Conservation (phyloP, 1,140 invertebrate species). For the Holcopasites calliopsidis region DNA sequence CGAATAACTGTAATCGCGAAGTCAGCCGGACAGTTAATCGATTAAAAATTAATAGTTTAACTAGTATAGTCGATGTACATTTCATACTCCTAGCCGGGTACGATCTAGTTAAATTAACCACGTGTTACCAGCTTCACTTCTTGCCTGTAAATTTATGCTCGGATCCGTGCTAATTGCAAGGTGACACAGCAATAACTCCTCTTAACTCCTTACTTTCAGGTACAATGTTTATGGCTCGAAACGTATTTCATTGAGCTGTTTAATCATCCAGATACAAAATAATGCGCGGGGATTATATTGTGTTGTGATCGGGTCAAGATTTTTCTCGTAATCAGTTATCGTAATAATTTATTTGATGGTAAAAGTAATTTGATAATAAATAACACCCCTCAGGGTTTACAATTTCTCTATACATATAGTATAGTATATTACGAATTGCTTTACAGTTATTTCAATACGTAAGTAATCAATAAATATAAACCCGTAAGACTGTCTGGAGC, state of each 20-base stretch:
- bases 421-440: too few species aligned
- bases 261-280: neutral
- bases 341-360: too few species aligned
- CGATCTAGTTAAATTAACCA: neutral
- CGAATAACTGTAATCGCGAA: neutral
- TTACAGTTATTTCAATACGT: too few species aligned
- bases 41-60: slow-evolving; percentile 4
- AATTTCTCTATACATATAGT: too few species aligned
- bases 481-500: too few species aligned
- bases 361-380: too few species aligned
- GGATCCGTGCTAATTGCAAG: neutral
- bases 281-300: neutral
- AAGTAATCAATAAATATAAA: too few species aligned
- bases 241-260: neutral
- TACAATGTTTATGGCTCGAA: neutral
- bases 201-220: neutral
- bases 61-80: neutral
- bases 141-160: slow-evolving; percentile 11
- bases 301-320: too few species aligned
- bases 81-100: neutral
- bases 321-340: neutral
- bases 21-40: neutral
- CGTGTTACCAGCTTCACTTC: neutral
- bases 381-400: too few species aligned
- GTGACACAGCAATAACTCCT: neutral